A percentile compares a stretch with the other conserved stretches of the same genome.
Evolutionary conservation across 2,113 vertebrate species (phyloP).

Genomic region (Erythrolamprus reginae): DNA sequence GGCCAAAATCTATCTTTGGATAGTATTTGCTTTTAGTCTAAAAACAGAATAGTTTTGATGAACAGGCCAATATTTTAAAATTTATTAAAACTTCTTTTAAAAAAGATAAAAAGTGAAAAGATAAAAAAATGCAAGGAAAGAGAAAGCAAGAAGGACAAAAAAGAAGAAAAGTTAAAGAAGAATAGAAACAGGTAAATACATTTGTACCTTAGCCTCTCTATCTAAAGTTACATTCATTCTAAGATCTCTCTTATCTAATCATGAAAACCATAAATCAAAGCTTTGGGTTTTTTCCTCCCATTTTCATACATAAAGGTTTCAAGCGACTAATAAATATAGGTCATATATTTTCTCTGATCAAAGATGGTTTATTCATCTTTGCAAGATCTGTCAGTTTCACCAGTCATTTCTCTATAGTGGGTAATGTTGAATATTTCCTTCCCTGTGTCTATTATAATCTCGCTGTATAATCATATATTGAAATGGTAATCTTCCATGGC

Average conservation of each 20-base stretch:
- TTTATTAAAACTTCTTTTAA: background rate
- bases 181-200: background rate
- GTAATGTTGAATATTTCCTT: background rate
- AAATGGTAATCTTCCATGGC: background rate
- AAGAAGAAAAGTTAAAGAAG: background rate
- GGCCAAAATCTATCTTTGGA: background rate
- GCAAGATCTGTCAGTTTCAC: background rate
- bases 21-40: background rate
- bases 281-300: background rate
- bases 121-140: background rate
- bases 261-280: background rate
- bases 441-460: background rate
- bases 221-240: background rate
- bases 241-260: background rate
- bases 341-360: background rate
- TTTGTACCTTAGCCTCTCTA: background rate
- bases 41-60: background rate
- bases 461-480: background rate
- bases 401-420: background rate
- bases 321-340: background rate
- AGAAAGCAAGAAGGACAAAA: background rate
- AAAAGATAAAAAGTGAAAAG: background rate
- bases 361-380: background rate
- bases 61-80: background rate
- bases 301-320: background rate